Base-by-base conservation (phyloP, 2,113 vertebrate species). In the Cyanoderma ruficeps region DNA sequence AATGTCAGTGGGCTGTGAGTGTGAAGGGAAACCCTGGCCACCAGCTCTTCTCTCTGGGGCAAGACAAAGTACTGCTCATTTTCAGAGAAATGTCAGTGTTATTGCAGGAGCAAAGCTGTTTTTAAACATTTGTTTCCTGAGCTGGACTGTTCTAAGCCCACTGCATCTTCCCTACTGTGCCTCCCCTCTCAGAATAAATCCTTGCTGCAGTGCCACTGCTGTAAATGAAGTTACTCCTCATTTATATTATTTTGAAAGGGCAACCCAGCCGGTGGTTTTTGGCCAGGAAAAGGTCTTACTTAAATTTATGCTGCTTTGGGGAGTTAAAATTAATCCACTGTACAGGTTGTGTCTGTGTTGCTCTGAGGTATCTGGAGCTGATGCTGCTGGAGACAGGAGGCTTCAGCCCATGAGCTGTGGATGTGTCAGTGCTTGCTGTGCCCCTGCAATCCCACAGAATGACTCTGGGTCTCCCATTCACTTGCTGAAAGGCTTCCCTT, bases 311-410 rank as follows among this genome's bases (percentile, higher is more conserved):
- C 44, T 59, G 5, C 39, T 87, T 75, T n/a, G 61, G 56, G 42
- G 60, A 63, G 39, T 75, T 63, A 27, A 56, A 85, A 42, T 44
- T 20, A 90, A 44, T 35, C 41, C 21, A 25, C 57, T 2, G 0
- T 28, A 8, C 5, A 39, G 23, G 30, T 61, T 71, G 19, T 35
- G 47, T 59, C 7, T 1, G 0, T 1, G 0, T 61, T 77, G 7
- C 21, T 77, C 27, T 39, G 46, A 72, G 46, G 50, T n/a, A 53
- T 46, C 46, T 81, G 76, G 68, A 90, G 67, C 63, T 92, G 82
- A 12, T 93, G 88, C 46, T 89, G 37, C 42, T 92, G 68, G 25
- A 61, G 56, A 63, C 5, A 28, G 35, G 61, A 47, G 37, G 18
- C 24, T 30, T 41, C 52, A 50, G 47, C 24, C 13, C 25, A 2